These are phyloP conservation scores for Planococcus citri DNA, from an alignment of 1,140 invertebrate genomes.

Conservation along the genomic window DNA sequence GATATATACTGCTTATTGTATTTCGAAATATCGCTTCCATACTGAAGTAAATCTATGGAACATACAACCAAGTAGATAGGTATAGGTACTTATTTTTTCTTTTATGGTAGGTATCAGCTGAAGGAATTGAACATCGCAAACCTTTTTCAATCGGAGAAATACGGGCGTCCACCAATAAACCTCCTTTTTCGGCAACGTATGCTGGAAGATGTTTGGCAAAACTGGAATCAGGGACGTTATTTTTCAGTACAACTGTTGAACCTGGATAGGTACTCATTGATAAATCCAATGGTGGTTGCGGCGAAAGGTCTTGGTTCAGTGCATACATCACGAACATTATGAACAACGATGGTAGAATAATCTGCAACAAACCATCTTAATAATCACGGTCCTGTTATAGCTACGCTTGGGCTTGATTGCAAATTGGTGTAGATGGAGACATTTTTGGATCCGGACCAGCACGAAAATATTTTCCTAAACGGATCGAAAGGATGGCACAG, in stretches of 20 bases:
- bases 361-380: background rate
- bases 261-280: background rate
- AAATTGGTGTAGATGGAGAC: too few species aligned
- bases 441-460: too few species aligned
- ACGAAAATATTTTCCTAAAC: too few species aligned
- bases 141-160: too few species aligned
- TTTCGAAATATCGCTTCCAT: constrained; percentile 12
- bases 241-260: background rate
- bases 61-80: too few species aligned
- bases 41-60: constrained; percentile 21
- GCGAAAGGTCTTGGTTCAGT: background rate
- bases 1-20: constrained; percentile 24
- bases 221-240: background rate
- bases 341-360: background rate
- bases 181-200: background rate
- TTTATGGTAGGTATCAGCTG: too few species aligned
- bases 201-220: background rate
- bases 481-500: too few species aligned
- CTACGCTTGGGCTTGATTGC: too few species aligned
- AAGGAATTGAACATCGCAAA: too few species aligned
- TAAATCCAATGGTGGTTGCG: background rate
- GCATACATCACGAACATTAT: background rate
- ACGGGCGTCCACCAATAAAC: background rate
- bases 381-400: too few species aligned
- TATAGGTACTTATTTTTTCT: too few species aligned